Evolutionary conservation across 2,797 vertebrate genomes (phyloP), one percentile per base, ranked within the genome.

Genomic region (Hoplostethus atlanticus): DNA sequence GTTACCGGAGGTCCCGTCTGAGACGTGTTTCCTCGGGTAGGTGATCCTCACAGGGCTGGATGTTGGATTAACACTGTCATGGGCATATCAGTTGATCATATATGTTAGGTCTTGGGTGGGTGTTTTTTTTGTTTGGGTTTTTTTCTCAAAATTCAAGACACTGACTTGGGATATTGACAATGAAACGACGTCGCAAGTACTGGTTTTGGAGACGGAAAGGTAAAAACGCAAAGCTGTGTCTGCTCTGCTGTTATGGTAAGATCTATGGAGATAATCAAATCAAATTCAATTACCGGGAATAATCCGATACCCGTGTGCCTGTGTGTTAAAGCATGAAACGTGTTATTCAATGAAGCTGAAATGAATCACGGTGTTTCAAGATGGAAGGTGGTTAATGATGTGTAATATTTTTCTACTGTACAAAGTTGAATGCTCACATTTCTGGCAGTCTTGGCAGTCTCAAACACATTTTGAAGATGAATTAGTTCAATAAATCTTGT

Each of bases 151-250:
- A 77, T 75, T 47, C 73, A 84, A 86, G 85, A 91, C 80, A 76
- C 63, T n/a, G n/a, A 21, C 21, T 21, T 21, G 71, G 91, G 89
- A 89, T 73, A 79, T 73, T 81, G 57, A 88, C 55, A 78, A 93
- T 95, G 93, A 94, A 94, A 73, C 93, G 91, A 3, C 91, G 90
- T 1, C 93, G 90, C 75, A 95, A 94, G 77, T 95, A 95, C 86
- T 94, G 94, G 93, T 95, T 95, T 90, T 95, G 95, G 94, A 90
- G 87, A 21, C 21, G 21, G 21, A 21, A 21, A 93, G 93, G 93
- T 94, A 93, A 88, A 91, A 88, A 63, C 59, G 38, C 89, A 79
- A 80, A 78, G 86, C 80, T 86, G 73, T 86, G 91, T 90, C 84
- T 91, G 34, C 87, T 91, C 87, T 93, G 89, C 87, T 94, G 89